These are phyloP conservation scores for Pseudomyrmex dendroicus DNA, from an alignment of 1,140 invertebrate genomes.

Conservation along the genomic window DNA sequence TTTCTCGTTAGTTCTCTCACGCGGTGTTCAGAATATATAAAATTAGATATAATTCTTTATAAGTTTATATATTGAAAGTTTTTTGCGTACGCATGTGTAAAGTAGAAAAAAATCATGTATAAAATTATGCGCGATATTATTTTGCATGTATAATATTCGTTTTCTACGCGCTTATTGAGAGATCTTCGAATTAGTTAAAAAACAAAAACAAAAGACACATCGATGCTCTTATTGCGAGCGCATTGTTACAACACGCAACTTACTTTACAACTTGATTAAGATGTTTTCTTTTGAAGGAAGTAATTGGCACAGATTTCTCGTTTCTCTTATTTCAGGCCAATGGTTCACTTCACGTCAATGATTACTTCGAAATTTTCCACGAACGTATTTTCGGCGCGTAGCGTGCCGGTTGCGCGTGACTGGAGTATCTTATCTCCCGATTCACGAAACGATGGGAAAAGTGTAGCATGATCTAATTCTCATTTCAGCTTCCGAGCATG, in stretches of 20 bases:
- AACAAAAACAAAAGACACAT: background rate
- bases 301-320: constrained; percentile 33
- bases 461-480: constrained; percentile 52
- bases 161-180: no score
- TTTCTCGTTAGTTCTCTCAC: background rate
- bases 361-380: constrained; percentile 31
- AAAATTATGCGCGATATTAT: no score
- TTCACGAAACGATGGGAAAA: constrained; percentile 45
- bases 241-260: background rate
- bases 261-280: constrained; percentile 11
- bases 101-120: no score
- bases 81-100: no score
- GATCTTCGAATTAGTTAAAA: no score
- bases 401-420: constrained; percentile 50
- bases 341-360: constrained; percentile 19
- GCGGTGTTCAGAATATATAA: no score
- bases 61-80: no score
- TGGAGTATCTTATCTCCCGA: constrained; percentile 47
- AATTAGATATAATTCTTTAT: no score
- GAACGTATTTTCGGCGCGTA: constrained; percentile 43
- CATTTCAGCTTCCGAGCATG: constrained; percentile 43
- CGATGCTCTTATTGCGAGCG: no score
- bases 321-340: constrained; percentile 17
- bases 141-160: no score
- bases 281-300: background rate